A percentile compares a stretch with the other conserved stretches of the same genome.
Evolutionary conservation across 2,113 vertebrate species (phyloP).

Genomic region (Lophura nycthemera): DNA sequence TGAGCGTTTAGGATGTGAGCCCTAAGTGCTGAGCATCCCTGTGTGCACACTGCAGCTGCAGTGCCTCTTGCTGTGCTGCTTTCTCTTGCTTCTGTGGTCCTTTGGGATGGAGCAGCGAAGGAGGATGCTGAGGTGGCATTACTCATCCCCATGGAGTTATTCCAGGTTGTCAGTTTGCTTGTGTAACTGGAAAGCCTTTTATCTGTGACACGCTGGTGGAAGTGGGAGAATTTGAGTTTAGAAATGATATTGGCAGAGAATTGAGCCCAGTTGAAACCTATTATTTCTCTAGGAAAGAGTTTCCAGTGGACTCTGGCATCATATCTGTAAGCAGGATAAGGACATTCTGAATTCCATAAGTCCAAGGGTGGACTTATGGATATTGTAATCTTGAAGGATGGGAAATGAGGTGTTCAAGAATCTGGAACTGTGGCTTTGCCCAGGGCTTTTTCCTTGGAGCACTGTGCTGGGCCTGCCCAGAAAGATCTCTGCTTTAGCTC

Average conservation of each 20-base stretch:
- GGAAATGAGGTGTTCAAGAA: not conserved
- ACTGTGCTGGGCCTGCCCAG: not conserved
- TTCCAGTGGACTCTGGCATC: not conserved
- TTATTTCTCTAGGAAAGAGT: not conserved
- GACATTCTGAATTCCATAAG: not conserved
- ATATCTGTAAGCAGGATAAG: not conserved
- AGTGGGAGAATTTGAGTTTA: not conserved
- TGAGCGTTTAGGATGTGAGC: not conserved
- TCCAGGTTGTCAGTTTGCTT: slow-evolving; percentile 6
- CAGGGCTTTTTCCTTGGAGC: not conserved
- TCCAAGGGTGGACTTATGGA: not conserved
- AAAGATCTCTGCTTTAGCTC: not conserved
- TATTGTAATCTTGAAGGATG: not conserved
- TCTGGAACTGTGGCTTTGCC: not conserved
- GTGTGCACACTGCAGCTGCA: not conserved
- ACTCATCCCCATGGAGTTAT: not conserved
- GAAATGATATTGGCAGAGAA: not conserved
- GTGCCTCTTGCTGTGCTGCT: not conserved
- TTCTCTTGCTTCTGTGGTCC: fast-evolving
- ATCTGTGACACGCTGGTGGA: not conserved
- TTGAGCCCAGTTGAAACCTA: not conserved
- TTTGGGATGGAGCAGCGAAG: not conserved
- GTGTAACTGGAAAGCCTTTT: not conserved
- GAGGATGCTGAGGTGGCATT: slow-evolving; percentile 15
- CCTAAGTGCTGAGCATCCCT: not conserved